Evolutionary conservation across 2,113 vertebrate genomes (phyloP).

Genomic region (Origma solitaria): DNA sequence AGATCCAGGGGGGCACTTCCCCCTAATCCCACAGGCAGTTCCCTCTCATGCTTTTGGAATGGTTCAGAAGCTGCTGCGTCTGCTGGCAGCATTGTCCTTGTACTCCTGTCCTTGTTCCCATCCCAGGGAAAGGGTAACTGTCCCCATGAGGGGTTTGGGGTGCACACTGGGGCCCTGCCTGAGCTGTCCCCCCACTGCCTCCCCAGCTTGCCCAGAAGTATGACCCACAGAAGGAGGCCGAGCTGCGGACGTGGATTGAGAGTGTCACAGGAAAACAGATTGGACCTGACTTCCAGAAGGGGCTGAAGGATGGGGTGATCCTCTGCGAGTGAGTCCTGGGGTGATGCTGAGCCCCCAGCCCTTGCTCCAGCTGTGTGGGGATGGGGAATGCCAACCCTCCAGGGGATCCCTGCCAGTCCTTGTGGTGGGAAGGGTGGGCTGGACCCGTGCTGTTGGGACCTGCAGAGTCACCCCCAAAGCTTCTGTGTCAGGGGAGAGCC

Average conservation of each 20-base stretch:
- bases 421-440: neutral
- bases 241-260: conserved; percentile 89
- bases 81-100: fast-evolving
- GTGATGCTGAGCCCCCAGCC: fast-evolving
- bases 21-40: fast-evolving
- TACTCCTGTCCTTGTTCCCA: neutral
- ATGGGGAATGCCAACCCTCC: neutral
- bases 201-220: conserved; percentile 91
- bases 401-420: neutral
- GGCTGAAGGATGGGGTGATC: conserved; percentile 85
- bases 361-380: neutral
- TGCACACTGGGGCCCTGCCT: fast-evolving
- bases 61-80: neutral
- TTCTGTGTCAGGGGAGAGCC: neutral
- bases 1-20: fast-evolving
- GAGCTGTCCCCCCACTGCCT: neutral
- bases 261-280: conserved; percentile 79
- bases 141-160: neutral
- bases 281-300: conserved; percentile 89
- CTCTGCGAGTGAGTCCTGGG: conserved; percentile 86
- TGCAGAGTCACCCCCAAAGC: too few species aligned
- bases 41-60: neutral
- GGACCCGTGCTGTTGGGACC: fast-evolving
- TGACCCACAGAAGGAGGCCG: conserved; percentile 85
- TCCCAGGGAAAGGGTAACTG: too few species aligned